Conservation (phyloP, 2,797 vertebrate genomes). For the Columba guinea region DNA sequence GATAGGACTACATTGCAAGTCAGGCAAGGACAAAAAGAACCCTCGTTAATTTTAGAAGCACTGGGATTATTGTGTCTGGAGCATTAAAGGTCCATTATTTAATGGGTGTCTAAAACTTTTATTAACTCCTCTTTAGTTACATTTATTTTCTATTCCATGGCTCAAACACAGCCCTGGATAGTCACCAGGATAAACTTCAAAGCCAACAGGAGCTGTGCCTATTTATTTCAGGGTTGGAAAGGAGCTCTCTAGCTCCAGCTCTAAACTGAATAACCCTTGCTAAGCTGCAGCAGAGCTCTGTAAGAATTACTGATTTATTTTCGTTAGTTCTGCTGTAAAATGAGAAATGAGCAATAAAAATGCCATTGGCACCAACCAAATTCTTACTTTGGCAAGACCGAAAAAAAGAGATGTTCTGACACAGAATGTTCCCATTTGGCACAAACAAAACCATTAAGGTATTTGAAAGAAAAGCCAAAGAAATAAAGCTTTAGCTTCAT, state of each 20-base stretch:
- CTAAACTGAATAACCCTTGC: not conserved
- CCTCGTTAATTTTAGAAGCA: conserved; percentile 36
- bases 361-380: not conserved
- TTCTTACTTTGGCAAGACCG: not conserved
- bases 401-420: conserved; percentile 3
- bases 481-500: not conserved
- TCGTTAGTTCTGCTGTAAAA: not conserved
- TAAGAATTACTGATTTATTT: not conserved
- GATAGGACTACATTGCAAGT: not conserved
- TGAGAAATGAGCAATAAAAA: not conserved
- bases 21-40: conserved; percentile 22
- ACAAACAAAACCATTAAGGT: conserved; percentile 27
- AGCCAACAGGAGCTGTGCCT: not conserved
- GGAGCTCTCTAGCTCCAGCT: not conserved
- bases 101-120: not conserved
- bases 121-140: not conserved
- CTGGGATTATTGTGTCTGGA: not conserved
- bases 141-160: conserved; percentile 21
- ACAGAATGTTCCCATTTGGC: conserved; percentile 25
- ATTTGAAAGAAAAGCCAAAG: conserved; percentile 44
- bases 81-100: conserved; percentile 16
- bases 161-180: conserved; percentile 6
- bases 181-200: conserved; percentile 27
- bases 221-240: conserved; percentile 4
- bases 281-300: not conserved